A percentile compares a stretch with the other conserved stretches of the same genome.
Evolutionary conservation across 2,888 invertebrate species (phyloP).

Genomic region (Tuberolachnus salignus): DNA sequence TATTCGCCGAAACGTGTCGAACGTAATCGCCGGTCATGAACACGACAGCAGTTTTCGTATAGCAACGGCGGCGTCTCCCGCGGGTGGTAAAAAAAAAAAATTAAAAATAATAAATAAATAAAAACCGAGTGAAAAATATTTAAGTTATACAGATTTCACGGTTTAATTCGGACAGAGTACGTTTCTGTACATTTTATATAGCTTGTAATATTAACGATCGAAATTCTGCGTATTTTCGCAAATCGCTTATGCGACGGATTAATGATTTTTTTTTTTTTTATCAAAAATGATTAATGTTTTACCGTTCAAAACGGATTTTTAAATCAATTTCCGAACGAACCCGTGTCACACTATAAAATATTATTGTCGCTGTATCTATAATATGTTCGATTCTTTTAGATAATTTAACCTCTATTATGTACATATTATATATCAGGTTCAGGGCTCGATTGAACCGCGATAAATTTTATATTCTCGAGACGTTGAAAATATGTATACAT

Average conservation of each 20-base stretch:
- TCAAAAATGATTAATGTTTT: no score
- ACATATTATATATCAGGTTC: no score
- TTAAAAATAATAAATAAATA: background rate
- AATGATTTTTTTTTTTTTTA: no score
- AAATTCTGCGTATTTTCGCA: background rate
- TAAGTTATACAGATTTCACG: slow-evolving; percentile 9
- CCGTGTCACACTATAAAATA: no score
- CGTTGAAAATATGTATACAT: no score
- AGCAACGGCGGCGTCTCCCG: background rate
- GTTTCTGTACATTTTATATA: background rate
- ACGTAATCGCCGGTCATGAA: slow-evolving; percentile 33
- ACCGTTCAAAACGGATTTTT: no score
- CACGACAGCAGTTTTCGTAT: slow-evolving; percentile 32
- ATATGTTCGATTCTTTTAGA: no score
- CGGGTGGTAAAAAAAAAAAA: background rate
- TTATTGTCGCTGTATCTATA: no score
- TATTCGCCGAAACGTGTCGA: slow-evolving; percentile 37
- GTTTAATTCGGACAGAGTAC: background rate
- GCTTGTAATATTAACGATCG: background rate
- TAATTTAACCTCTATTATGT: no score
- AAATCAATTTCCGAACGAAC: no score
- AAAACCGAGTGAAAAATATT: slow-evolving; percentile 7
- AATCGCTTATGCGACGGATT: background rate
- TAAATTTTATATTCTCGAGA: no score
- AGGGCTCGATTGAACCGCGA: no score